A percentile compares a stretch with the other conserved stretches of the same genome.
phyloP scores from a whole-genome alignment of 2,888 invertebrate species.

The Actias luna region DNA sequence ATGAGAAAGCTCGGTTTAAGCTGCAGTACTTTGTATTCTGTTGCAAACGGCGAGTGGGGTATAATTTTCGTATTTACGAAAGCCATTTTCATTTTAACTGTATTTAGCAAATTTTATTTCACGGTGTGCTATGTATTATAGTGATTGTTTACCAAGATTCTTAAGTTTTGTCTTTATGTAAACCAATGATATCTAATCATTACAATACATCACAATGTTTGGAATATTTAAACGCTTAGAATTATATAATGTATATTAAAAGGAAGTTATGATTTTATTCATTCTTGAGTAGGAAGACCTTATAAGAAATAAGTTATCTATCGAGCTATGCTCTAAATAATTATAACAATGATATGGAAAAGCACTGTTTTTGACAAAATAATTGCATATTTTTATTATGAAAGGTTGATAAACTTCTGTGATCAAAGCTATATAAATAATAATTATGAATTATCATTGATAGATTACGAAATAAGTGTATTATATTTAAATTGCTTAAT shows the following conservation, averaged over 20 bases:
- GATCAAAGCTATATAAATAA: no score
- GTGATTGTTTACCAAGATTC: neutral
- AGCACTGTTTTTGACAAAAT: neutral
- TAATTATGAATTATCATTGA: no score
- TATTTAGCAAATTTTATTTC: neutral
- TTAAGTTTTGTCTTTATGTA: no score
- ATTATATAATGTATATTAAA: neutral
- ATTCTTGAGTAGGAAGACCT: neutral
- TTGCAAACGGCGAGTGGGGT: neutral
- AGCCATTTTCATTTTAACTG: neutral
- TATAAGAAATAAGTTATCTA: neutral
- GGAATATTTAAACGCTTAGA: neutral
- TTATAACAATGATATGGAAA: neutral
- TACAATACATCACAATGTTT: neutral
- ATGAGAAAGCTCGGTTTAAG: constrained; percentile 5
- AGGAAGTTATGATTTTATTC: neutral
- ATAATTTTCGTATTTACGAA: constrained; percentile 3
- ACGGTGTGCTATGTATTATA: neutral
- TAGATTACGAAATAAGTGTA: neutral
- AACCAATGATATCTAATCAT: no score
- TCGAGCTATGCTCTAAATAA: neutral
- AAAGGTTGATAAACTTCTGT: no score
- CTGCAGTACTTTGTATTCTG: constrained; percentile 9
- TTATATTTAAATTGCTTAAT: neutral
- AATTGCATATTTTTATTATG: no score